Conservation (phyloP, 1,140 invertebrate species). For the Aphaenogaster floridana region DNA sequence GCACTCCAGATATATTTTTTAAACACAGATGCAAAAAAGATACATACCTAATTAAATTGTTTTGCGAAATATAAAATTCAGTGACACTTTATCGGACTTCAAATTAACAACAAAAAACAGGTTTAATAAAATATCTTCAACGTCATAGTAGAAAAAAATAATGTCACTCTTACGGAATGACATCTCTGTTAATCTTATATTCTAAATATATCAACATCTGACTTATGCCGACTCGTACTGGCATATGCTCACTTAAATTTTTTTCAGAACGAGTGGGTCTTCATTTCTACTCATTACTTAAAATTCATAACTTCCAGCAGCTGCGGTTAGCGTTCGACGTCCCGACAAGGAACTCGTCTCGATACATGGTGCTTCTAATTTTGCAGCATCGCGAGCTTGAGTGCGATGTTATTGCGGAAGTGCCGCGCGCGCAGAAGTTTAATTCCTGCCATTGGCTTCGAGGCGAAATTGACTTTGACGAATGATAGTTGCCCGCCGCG, state of each 20-base stretch:
- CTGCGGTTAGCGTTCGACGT: neutral
- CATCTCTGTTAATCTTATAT: neutral
- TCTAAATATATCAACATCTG: neutral
- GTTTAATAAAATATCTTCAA: neutral
- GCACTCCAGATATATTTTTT: neutral
- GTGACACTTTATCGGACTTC: neutral
- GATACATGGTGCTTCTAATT: slow-evolving; percentile 33
- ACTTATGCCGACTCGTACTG: neutral
- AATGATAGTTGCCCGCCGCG: slow-evolving; percentile 41
- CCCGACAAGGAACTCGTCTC: slow-evolving; percentile 10
- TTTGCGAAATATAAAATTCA: neutral
- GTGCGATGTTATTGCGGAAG: slow-evolving; percentile 56
- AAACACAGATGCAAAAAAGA: neutral
- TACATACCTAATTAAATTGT: neutral
- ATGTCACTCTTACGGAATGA: too few relatives aligned
- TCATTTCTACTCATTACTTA: neutral
- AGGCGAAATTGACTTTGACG: slow-evolving; percentile 59
- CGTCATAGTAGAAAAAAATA: neutral
- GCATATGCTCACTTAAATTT: neutral
- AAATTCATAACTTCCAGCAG: neutral
- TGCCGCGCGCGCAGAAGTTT: slow-evolving; percentile 47
- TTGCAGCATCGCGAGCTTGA: slow-evolving; percentile 10
- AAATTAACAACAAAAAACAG: neutral
- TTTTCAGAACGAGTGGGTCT: neutral
- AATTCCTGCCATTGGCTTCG: slow-evolving; percentile 43